Conservation (phyloP, 1,140 invertebrate species). For the Vollenhovia emeryi region DNA sequence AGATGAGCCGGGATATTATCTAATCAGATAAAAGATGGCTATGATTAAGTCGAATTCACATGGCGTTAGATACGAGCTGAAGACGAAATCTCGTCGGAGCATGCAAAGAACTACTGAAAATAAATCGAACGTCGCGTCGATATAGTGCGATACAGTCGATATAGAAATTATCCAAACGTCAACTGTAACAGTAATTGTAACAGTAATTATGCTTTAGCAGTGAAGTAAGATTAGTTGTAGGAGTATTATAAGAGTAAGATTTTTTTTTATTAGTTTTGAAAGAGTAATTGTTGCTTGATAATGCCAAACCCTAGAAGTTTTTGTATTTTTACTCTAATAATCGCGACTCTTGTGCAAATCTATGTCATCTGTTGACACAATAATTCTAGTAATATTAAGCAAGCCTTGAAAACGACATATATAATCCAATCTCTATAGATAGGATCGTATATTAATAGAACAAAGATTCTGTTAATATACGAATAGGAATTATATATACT, state of each 20-base stretch:
- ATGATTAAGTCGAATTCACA: conserved; percentile 47
- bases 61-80: conserved; percentile 65
- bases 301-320: conserved; percentile 65
- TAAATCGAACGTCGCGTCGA: conserved; percentile 9
- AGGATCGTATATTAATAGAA: conserved; percentile 59
- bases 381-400: conserved; percentile 52
- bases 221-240: conserved; percentile 51
- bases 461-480: conserved; percentile 28
- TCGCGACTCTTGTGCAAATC: conserved; percentile 47
- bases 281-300: conserved; percentile 56
- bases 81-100: conserved; percentile 38
- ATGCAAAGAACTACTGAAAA: conserved; percentile 38
- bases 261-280: conserved; percentile 27
- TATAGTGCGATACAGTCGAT: too few relatives aligned
- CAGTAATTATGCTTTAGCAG: conserved; percentile 2
- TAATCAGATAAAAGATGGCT: conserved; percentile 49
- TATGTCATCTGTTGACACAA: conserved; percentile 67
- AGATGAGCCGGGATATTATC: conserved; percentile 24
- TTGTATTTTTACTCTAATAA: conserved; percentile 61
- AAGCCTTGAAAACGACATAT: conserved; percentile 41
- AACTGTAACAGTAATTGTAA: not conserved
- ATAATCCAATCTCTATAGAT: conserved; percentile 55
- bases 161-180: conserved; percentile 37
- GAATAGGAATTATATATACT: conserved; percentile 5
- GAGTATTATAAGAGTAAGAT: conserved; percentile 35